Base-by-base conservation (phyloP, 2,113 vertebrate species). In the Sturnira hondurensis region DNA sequence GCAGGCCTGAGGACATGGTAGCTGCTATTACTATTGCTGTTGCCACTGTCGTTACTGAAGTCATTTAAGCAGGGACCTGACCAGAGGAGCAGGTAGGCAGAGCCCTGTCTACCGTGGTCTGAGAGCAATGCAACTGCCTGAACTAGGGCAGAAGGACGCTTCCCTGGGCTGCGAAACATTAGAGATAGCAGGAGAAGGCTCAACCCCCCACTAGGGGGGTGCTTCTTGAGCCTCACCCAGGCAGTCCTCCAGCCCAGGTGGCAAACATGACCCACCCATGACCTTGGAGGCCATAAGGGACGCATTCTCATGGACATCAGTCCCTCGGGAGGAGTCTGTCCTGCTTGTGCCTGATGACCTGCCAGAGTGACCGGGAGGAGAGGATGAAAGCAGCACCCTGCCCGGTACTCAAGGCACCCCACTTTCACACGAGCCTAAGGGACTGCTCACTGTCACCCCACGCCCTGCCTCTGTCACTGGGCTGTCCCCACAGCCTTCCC, bases 231-330 rank as follows among this genome's bases (percentile, higher is more conserved):
- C 43, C n/a, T 15, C 54, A 11, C 12, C 15, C 13, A 36, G 54
- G 26, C 38, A 5, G 70, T 14, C 10, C 24, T 50, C 12, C 7
- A 20, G 54, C 3, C 28, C 0, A 0, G 0, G 2, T 2, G 2
- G 26, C 24, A 5, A 81, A 13, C 9, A 5, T 4, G 8, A 0
- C 4, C 81, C 7, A 12, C n/a, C 76, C 7, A 0, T 5, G 65
- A 26, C 14, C 26, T 70, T 22, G 41, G n/a, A 33, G 58, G 24
- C 14, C 71, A 73, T 41, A 36, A 28, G 65, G 20, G 54, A 36
- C 24, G 50, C 0, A 14, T 89, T 65, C 36, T 71, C 31, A 5
- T 1, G 54, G 36, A 16, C 33, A 7, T 61, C 3, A 3, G 81
- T 16, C 33, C 50, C 24, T 1, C 7, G 20, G 24, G 61, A 87